Evolutionary conservation across 2,113 vertebrate species (phyloP).

Genomic region (Rana temporaria): DNA sequence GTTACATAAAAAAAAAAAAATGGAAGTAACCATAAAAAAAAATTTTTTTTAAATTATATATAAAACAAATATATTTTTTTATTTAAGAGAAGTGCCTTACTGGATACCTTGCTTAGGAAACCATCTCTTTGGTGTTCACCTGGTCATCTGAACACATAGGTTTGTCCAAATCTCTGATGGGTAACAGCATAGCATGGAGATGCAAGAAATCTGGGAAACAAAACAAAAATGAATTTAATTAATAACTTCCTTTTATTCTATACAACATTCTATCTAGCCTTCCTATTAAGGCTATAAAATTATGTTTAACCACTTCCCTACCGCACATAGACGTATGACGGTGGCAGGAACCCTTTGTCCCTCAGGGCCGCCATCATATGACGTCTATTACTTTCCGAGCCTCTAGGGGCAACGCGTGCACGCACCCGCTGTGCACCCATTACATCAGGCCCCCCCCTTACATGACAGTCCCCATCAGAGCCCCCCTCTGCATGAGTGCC

Average conservation of each 20-base stretch:
- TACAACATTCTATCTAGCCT: background rate
- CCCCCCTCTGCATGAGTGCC: no score
- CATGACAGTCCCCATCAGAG: no score
- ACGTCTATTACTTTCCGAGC: no score
- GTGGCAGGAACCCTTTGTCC: no score
- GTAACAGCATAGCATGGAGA: constrained; percentile 28
- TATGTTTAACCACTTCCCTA: no score
- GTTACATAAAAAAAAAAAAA: no score
- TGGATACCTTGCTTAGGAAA: constrained; percentile 55
- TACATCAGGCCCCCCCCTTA: no score
- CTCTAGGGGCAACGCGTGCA: no score
- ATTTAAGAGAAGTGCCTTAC: background rate
- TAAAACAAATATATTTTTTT: background rate
- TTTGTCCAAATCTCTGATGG: constrained; percentile 45
- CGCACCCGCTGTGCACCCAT: no score
- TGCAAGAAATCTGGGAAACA: constrained; percentile 33
- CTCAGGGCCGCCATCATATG: no score
- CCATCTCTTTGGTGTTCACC: constrained; percentile 57
- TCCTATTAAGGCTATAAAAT: background rate
- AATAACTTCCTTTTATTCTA: background rate
- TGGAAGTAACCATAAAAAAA: no score
- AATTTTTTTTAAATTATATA: background rate
- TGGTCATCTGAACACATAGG: constrained; percentile 50
- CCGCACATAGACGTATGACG: no score
- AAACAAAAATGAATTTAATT: background rate